Evolutionary conservation across 2,797 vertebrate genomes (phyloP).

Genomic region (Galagoides demidoff): DNA sequence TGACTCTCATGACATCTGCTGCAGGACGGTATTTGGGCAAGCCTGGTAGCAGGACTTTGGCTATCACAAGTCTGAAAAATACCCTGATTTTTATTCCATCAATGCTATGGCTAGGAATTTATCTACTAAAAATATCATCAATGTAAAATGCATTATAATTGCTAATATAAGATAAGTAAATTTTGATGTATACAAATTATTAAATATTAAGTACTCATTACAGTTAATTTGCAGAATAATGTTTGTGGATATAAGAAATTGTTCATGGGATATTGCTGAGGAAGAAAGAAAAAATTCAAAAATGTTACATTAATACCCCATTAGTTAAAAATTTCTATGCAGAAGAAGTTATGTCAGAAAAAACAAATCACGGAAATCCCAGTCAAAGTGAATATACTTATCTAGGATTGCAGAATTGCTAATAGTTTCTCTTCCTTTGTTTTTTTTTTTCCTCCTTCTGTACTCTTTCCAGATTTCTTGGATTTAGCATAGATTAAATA

Average conservation of each 20-base stretch:
- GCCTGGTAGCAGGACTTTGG: neutral
- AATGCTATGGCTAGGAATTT: neutral
- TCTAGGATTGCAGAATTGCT: neutral
- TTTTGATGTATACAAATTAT: neutral
- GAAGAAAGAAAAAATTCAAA: neutral
- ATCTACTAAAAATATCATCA: neutral
- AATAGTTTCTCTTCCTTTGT: neutral
- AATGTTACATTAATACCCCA: neutral
- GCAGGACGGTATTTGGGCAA: fast-evolving
- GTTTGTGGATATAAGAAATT: neutral
- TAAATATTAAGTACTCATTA: neutral
- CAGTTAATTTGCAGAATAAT: neutral
- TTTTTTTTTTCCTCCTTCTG: neutral
- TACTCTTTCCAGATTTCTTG: neutral
- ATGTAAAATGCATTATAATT: neutral
- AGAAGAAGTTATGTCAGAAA: neutral
- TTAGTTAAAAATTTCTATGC: neutral
- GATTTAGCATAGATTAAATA: neutral
- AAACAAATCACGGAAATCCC: neutral
- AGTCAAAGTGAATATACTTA: neutral
- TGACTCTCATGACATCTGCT: fast-evolving
- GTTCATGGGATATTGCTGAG: neutral
- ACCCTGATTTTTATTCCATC: neutral
- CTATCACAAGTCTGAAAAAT: neutral
- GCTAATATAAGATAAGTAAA: neutral